These are phyloP conservation scores for Bradypodion ventrale DNA, from an alignment of 2,797 vertebrate genomes.

Conservation along the genomic window DNA sequence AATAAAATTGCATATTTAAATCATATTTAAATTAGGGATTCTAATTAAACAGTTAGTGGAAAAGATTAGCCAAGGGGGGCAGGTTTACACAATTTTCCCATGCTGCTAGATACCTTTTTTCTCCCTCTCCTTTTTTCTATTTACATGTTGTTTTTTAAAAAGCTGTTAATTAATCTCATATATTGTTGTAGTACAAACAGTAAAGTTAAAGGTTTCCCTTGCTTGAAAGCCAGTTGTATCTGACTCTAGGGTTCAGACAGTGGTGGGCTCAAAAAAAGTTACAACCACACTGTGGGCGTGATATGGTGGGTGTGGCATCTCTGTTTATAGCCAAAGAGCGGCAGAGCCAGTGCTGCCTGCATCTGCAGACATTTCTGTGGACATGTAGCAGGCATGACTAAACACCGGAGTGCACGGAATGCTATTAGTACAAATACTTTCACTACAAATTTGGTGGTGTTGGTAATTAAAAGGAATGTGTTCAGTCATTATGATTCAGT, in stretches of 20 bases:
- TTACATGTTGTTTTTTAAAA: neutral
- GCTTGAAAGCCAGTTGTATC: no score
- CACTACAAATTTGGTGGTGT: neutral
- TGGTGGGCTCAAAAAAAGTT: no score
- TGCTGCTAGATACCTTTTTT: neutral
- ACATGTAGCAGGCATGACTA: no score
- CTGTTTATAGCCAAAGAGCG: no score
- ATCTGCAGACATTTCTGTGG: no score
- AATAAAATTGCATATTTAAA: neutral
- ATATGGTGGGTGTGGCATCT: no score
- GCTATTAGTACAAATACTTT: neutral
- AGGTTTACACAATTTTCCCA: neutral
- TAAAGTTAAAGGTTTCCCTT: no score
- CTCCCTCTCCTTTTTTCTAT: no score
- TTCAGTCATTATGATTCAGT: conserved; percentile 14
- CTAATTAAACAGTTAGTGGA: neutral
- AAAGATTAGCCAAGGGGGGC: neutral
- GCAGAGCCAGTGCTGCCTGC: no score
- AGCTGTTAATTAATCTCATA: neutral
- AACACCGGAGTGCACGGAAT: no score
- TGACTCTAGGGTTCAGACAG: no score
- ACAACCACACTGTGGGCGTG: no score
- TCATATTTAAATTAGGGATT: neutral
- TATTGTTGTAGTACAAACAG: neutral
- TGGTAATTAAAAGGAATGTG: conserved; percentile 17